Evolutionary conservation across 2,113 vertebrate species (phyloP).

Genomic region (Dromas ardeola): DNA sequence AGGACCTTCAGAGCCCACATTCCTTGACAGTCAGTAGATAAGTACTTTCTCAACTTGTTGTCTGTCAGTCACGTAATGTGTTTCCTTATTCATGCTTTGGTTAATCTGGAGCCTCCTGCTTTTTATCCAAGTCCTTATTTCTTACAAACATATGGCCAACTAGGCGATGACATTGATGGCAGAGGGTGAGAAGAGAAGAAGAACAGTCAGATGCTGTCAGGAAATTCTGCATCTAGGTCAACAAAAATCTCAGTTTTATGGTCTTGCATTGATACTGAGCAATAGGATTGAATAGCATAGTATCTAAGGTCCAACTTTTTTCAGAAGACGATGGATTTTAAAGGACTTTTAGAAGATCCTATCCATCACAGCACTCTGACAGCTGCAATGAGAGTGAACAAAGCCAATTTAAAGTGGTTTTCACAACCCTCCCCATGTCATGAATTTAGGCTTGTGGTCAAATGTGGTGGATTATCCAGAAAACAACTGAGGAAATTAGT

Average conservation of each 20-base stretch:
- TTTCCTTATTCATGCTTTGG: background rate
- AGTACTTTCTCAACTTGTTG: background rate
- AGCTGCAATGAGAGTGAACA: background rate
- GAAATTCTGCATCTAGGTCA: background rate
- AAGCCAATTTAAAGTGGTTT: background rate
- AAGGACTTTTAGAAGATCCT: background rate
- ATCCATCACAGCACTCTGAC: background rate
- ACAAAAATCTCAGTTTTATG: background rate
- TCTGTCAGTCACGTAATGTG: background rate
- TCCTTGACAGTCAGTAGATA: background rate
- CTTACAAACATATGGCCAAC: background rate
- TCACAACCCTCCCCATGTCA: background rate
- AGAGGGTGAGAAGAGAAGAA: background rate
- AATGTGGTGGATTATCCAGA: background rate
- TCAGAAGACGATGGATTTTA: background rate
- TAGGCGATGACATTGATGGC: background rate
- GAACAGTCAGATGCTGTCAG: background rate
- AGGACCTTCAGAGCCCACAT: background rate
- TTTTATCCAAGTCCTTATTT: constrained; percentile 1
- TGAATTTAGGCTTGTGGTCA: background rate
- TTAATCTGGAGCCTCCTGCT: background rate
- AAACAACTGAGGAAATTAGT: background rate
- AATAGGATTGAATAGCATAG: background rate
- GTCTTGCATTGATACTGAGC: background rate
- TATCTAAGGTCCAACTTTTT: background rate